A percentile compares a stretch with the other conserved stretches of the same genome.
These are phyloP conservation scores for Drosophila subquinaria DNA, from an alignment of 2,888 invertebrate genomes.

Conservation along the genomic window DNA sequence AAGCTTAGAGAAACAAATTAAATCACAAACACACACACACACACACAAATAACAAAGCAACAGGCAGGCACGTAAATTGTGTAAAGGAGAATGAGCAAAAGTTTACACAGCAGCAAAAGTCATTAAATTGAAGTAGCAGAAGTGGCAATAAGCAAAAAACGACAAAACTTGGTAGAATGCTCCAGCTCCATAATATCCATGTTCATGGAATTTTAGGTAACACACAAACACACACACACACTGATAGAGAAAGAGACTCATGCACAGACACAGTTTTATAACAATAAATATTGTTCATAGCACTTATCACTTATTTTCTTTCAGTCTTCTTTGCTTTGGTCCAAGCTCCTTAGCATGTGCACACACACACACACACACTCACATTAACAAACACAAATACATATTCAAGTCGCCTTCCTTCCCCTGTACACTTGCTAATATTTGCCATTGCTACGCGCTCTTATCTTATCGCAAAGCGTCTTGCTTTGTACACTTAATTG, in stretches of 20 bases:
- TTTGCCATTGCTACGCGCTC: slow-evolving; percentile 55
- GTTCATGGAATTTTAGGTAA: slow-evolving; percentile 39
- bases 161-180: slow-evolving; percentile 45
- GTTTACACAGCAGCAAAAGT: slow-evolving; percentile 54
- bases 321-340: slow-evolving; percentile 49
- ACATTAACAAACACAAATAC: background rate
- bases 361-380: slow-evolving; percentile 16
- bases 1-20: slow-evolving; percentile 53
- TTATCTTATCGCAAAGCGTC: slow-evolving; percentile 68
- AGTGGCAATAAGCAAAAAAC: slow-evolving; percentile 20
- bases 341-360: slow-evolving; percentile 50
- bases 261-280: slow-evolving; percentile 26
- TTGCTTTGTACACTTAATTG: slow-evolving; percentile 69
- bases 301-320: slow-evolving; percentile 55
- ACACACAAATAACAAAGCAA: slow-evolving; percentile 19
- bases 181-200: slow-evolving; percentile 48
- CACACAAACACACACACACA: slow-evolving; percentile 16
- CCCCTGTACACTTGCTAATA: slow-evolving; percentile 64
- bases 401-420: slow-evolving; percentile 30
- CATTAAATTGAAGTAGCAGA: slow-evolving; percentile 53
- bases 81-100: slow-evolving; percentile 62
- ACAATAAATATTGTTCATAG: slow-evolving; percentile 56
- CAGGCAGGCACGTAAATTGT: slow-evolving; percentile 51
- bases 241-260: background rate
- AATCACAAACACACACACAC: slow-evolving; percentile 25